These are phyloP conservation scores for Caradrina kadenii DNA, from an alignment of 2,888 invertebrate species.

Conservation along the genomic window DNA sequence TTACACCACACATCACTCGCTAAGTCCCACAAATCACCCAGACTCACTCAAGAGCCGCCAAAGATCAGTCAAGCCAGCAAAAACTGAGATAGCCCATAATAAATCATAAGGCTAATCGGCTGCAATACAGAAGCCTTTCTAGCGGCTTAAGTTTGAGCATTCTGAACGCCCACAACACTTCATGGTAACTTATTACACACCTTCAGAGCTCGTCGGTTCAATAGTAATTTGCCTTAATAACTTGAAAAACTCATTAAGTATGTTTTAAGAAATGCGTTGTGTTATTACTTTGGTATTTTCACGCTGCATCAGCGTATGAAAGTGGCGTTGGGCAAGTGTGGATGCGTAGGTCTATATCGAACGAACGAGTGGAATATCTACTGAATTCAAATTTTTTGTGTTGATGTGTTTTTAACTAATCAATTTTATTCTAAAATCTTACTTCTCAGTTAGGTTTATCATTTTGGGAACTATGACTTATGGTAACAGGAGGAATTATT, in stretches of 20 bases:
- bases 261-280: slow-evolving; percentile 74
- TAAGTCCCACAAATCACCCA: slow-evolving; percentile 61
- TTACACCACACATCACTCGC: slow-evolving; percentile 51
- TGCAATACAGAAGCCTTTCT: slow-evolving; percentile 83
- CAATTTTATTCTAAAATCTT: no score
- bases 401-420: no score
- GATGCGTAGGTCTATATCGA: slow-evolving; percentile 33
- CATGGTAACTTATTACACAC: slow-evolving; percentile 79
- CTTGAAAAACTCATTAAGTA: slow-evolving; percentile 84
- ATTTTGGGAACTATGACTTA: background rate
- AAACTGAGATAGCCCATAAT: slow-evolving; percentile 68
- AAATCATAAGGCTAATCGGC: slow-evolving; percentile 83
- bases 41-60: slow-evolving; percentile 47
- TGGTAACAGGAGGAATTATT: no score
- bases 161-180: slow-evolving; percentile 72
- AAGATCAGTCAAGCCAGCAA: slow-evolving; percentile 62
- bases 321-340: slow-evolving; percentile 10
- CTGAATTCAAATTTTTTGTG: background rate
- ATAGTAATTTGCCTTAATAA: slow-evolving; percentile 87
- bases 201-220: slow-evolving; percentile 77
- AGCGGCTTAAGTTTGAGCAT: slow-evolving; percentile 69
- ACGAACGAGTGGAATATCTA: background rate
- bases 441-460: no score
- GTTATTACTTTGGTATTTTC: slow-evolving; percentile 62
- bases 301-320: slow-evolving; percentile 35